Base-by-base conservation (phyloP, 2,797 vertebrate genomes). In the Sphenopsis melanotis region DNA sequence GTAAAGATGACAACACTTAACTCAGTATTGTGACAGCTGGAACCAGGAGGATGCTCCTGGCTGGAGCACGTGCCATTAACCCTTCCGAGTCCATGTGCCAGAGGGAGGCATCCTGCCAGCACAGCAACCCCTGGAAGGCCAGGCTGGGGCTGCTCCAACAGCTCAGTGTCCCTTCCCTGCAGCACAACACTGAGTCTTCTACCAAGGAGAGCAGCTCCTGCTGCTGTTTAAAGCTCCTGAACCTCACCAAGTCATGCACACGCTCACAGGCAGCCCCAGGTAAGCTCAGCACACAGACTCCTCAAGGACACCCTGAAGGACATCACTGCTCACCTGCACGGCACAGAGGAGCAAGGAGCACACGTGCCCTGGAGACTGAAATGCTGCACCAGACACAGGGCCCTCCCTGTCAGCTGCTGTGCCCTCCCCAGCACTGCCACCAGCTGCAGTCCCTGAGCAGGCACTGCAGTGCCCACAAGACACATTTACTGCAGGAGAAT, bases 11-110 rank as follows among this genome's bases (percentile, higher is more conserved):
- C 47, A 83, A 55, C 15, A 29, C 65, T 71, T 26, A 49, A 91
- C 41, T 64, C 7, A 68, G 60, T 37, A 30, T 27, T 90, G 42
- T 64, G 90, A 91, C 41, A 91, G 52, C 61, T 86, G 87, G 34
- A 53, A 74, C 50, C 64, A 21, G 56, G 36, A 92, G 87, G 87
- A 83, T 81, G 69, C 42, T 86, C 55, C n/a, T 53, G 46, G 69
- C 63, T 78, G 29, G 17, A 61, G 37, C 46, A 64, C 0, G 0
- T 78, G 75, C 46, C 46, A 56, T 85, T 92, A 92, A 95, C 68
- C 37, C 71, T 84, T 19, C 29, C 0, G 0, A 19, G 65, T 4
- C 81, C 68, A n/a, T 0, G 6, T 21, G 69, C n/a, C 11, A 57
- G 55, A 68, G 15, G 63, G 70, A 79, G 90, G 75, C 63, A 41